phyloP scores from a whole-genome alignment of 2,113 vertebrate species.

The Ceyx cyanopectus region DNA sequence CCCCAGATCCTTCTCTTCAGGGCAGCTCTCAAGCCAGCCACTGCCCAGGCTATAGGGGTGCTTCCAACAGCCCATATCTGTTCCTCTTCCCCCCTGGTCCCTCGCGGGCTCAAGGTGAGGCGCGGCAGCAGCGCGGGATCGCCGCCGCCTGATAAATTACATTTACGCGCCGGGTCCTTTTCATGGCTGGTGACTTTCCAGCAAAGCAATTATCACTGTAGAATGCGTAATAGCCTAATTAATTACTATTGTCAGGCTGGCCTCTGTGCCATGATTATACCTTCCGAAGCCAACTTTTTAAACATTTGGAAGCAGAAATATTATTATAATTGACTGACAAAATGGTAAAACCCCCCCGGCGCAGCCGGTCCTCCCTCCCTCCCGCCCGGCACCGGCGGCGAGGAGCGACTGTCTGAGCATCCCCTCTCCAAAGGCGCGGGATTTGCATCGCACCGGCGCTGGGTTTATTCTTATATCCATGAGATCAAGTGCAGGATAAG shows the following conservation, averaged over 20 bases:
- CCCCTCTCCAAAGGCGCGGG: constrained; percentile 11
- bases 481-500: constrained; percentile 48
- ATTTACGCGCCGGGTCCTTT: constrained; percentile 82
- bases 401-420: background rate
- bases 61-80: no score
- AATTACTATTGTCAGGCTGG: constrained; percentile 98
- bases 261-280: constrained; percentile 94
- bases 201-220: constrained; percentile 99
- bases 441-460: constrained; percentile 7
- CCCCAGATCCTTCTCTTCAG: no score
- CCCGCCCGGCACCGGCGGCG: background rate
- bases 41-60: no score
- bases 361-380: background rate
- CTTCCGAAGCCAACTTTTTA: constrained; percentile 88
- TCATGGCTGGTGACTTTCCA: constrained; percentile 98
- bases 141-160: constrained; percentile 90
- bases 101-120: constrained; percentile 88
- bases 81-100: background rate
- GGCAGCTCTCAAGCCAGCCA: no score
- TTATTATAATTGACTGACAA: constrained; percentile 82
- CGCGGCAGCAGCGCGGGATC: constrained; percentile 67
- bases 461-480: constrained; percentile 37
- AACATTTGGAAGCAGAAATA: constrained; percentile 84
- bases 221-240: constrained; percentile 99
- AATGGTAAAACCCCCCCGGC: constrained; percentile 61